Base-by-base conservation (phyloP, 2,113 vertebrate species). In the Corythornis cristatus region DNA sequence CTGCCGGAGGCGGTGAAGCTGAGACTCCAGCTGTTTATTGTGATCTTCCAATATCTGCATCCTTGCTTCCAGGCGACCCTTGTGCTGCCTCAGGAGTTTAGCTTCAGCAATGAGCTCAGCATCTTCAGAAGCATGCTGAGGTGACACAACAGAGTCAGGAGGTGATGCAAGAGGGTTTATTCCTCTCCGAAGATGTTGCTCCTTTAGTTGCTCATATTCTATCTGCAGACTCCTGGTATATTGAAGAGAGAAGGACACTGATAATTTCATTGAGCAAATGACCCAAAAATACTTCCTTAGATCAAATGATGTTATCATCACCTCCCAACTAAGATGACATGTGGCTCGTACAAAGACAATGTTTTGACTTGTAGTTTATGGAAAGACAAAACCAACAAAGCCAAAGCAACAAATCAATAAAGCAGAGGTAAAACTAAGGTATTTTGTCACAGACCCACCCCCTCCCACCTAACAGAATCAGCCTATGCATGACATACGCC, bases 31-130 rank as follows among this genome's bases (percentile, higher is more conserved):
- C 61, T 99, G 99, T 70, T 99, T 99, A 95, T 99, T 99, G 96
- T 99, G 99, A 93, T 99, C 99, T 98, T 99, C 99, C 91, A 99
- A 86, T 91, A 99, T 99, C 95, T 99, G 99, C 99, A 99, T 99
- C 95, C 99, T 98, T 4, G 98, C 99, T 96, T 99, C 99, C 84
- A 99, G 97, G 5, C 99, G 98, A 19, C 99, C 99, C 96, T 99
- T 99, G 97, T 99, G 99, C 85, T 99, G 99, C 84, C 99, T 97
- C 20, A 99, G 98, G 51, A 99, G 98, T 82, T 99, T 99, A 9
- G 98, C 98, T 92, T 98, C 98, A 15, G 98, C 98, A 84, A 98
- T 98, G 28, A 98, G 98, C 84, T 98, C 98, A 1, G 99, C 99
- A 94, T 99, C 99, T 42, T 99, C 96, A 89, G 97, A 83, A 92